Conservation (phyloP, 2,888 invertebrate species). For the Drosophila putrida region DNA sequence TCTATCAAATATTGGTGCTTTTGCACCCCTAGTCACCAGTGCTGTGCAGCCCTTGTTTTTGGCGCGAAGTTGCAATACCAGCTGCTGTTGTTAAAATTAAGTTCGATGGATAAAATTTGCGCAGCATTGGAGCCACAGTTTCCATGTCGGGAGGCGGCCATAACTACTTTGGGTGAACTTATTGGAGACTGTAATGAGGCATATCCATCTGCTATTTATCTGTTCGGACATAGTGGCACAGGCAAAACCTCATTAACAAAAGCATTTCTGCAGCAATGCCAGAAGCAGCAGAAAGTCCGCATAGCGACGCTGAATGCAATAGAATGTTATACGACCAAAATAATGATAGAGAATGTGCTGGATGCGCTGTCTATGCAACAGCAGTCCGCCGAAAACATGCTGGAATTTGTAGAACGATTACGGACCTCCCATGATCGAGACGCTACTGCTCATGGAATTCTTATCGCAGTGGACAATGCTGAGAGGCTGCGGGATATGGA, state of each 20-base stretch:
- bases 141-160: slow-evolving; percentile 81
- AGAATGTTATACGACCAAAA: slow-evolving; percentile 92
- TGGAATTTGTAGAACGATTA: slow-evolving; percentile 88
- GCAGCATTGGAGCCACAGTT: slow-evolving; percentile 63
- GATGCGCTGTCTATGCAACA: slow-evolving; percentile 83
- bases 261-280: slow-evolving; percentile 87
- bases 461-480: slow-evolving; percentile 92
- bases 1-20: too few species aligned
- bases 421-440: slow-evolving; percentile 60
- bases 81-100: slow-evolving; percentile 24
- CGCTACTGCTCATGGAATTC: slow-evolving; percentile 80
- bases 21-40: too few species aligned
- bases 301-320: slow-evolving; percentile 89
- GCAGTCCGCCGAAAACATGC: slow-evolving; percentile 88
- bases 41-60: slow-evolving; percentile 21
- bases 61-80: slow-evolving; percentile 26
- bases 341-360: slow-evolving; percentile 91
- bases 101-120: slow-evolving; percentile 62
- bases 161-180: slow-evolving; percentile 70
- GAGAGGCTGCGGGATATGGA: slow-evolving; percentile 92
- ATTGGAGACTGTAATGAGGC: slow-evolving; percentile 87
- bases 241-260: slow-evolving; percentile 92
- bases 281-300: slow-evolving; percentile 86
- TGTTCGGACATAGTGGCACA: slow-evolving; percentile 93
- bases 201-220: slow-evolving; percentile 90